A percentile compares a stretch with the other conserved stretches of the same genome.
These are phyloP conservation scores for Hemiprocne comata DNA, from an alignment of 2,113 vertebrate genomes.

Conservation along the genomic window DNA sequence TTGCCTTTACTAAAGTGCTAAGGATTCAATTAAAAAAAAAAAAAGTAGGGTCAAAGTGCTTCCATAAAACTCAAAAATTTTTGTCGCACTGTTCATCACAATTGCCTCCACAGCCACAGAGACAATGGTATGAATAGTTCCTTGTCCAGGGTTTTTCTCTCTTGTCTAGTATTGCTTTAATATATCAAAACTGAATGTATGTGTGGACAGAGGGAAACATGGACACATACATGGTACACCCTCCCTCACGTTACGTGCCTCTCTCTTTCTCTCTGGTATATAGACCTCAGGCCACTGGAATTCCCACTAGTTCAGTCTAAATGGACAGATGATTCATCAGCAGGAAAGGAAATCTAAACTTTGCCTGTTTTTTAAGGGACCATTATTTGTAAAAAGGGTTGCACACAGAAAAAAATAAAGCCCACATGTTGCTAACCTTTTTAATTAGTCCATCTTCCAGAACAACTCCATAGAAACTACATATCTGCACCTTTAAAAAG, in stretches of 20 bases:
- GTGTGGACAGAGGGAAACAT: background rate
- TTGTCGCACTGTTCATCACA: background rate
- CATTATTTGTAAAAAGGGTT: background rate
- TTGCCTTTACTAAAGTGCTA: constrained; percentile 8
- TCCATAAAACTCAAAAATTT: constrained; percentile 6
- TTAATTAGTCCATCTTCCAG: background rate
- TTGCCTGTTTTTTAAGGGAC: background rate
- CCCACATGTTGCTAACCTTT: background rate
- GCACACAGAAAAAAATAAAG: background rate
- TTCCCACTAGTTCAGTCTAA: constrained; percentile 18
- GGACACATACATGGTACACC: fast-evolving
- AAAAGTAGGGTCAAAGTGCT: background rate
- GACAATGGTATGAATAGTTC: background rate
- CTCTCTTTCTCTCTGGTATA: background rate
- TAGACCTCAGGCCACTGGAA: background rate
- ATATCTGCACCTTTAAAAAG: background rate
- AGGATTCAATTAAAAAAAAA: constrained; percentile 14
- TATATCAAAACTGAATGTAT: background rate
- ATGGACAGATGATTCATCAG: background rate
- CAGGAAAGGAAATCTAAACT: background rate
- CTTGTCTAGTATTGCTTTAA: background rate
- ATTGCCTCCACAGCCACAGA: background rate
- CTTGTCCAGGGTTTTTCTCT: background rate
- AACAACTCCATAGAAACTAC: background rate
- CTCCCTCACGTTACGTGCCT: background rate